A percentile compares a stretch with the other conserved stretches of the same genome.
These are phyloP conservation scores for Eurytoma californica DNA, from an alignment of 2,888 invertebrate genomes.

Conservation along the genomic window DNA sequence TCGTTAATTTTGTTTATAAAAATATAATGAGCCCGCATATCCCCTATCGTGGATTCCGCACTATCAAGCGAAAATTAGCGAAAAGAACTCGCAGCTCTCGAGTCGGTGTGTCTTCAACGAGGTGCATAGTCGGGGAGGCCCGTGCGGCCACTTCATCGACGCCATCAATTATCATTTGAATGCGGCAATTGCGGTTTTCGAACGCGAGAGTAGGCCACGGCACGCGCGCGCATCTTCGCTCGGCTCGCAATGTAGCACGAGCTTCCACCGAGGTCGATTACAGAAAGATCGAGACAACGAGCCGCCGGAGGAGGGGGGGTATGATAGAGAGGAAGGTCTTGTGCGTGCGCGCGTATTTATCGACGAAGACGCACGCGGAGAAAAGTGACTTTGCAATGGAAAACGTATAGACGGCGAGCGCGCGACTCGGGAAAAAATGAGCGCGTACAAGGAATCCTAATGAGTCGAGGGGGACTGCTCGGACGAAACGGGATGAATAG, in stretches of 20 bases:
- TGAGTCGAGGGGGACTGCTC: not conserved
- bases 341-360: not conserved
- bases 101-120: not conserved
- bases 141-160: constrained; percentile 20
- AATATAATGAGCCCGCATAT: no score
- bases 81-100: no score
- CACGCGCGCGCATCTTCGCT: not conserved
- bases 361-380: not conserved
- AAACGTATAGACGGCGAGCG: not conserved
- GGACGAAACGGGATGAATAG: not conserved
- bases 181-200: constrained; percentile 21
- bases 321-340: not conserved
- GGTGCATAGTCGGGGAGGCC: not conserved
- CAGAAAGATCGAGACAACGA: constrained; percentile 4
- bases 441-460: constrained; percentile 5
- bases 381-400: constrained; percentile 7
- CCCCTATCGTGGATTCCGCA: not conserved
- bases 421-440: constrained; percentile 2
- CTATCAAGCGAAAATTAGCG: not conserved
- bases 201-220: constrained; percentile 35
- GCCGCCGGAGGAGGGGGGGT: not conserved
- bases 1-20: no score
- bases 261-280: constrained; percentile 23
- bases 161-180: constrained; percentile 42
- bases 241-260: constrained; percentile 1